phyloP scores from a whole-genome alignment of 2,113 vertebrate genomes.

The Penelope pileata region DNA sequence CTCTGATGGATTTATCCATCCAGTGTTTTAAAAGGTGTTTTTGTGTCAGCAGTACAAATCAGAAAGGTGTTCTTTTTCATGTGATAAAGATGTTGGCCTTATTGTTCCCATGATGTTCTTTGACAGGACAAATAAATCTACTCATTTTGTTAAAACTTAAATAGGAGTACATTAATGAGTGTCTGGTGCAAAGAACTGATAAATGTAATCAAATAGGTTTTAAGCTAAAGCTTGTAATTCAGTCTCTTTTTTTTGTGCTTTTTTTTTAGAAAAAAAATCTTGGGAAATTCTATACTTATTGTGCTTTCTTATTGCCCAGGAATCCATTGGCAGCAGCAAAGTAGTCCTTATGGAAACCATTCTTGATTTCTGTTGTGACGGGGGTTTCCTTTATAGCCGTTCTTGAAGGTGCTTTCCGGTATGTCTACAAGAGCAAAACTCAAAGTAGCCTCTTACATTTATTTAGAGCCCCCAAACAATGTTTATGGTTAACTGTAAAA shows the following conservation, averaged over 20 bases:
- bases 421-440: slow-evolving; percentile 75
- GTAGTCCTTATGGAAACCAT: slow-evolving; percentile 80
- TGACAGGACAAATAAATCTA: slow-evolving; percentile 48
- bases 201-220: slow-evolving; percentile 58
- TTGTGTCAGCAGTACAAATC: neutral
- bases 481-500: neutral
- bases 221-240: slow-evolving; percentile 67
- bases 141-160: slow-evolving; percentile 65
- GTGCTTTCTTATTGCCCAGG: slow-evolving; percentile 76
- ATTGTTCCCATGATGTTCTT: neutral
- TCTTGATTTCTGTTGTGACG: slow-evolving; percentile 72
- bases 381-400: slow-evolving; percentile 31
- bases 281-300: slow-evolving; percentile 62
- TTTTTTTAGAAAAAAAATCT: neutral
- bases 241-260: neutral
- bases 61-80: neutral
- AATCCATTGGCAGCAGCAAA: slow-evolving; percentile 73
- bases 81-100: neutral
- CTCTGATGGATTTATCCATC: neutral
- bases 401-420: slow-evolving; percentile 76
- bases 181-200: slow-evolving; percentile 66
- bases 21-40: slow-evolving; percentile 24
- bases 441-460: neutral
- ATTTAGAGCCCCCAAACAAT: neutral
- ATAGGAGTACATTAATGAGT: slow-evolving; percentile 59